Evolutionary conservation across 2,797 vertebrate species (phyloP).

Genomic region (Oceanodroma leucorhoa): DNA sequence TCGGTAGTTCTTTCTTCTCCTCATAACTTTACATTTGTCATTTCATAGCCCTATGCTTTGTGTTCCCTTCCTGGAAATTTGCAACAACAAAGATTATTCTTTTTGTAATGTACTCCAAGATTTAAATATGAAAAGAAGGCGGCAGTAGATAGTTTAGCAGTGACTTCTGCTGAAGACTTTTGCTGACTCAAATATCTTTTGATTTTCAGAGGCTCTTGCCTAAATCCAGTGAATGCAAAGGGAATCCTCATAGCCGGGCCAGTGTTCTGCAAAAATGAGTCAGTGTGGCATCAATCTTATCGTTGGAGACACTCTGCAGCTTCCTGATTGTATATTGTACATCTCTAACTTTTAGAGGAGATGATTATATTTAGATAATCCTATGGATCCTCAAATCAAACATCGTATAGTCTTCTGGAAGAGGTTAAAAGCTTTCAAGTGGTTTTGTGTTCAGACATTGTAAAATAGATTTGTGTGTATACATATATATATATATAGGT

Average conservation of each 20-base stretch:
- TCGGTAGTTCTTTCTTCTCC: neutral
- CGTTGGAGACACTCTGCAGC: neutral
- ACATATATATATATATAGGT: neutral
- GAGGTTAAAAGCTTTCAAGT: neutral
- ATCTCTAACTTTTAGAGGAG: neutral
- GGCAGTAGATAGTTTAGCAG: neutral
- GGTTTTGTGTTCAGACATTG: neutral
- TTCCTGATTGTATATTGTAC: neutral
- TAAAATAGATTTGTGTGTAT: neutral
- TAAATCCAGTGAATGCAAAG: neutral
- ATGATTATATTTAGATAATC: neutral
- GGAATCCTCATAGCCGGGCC: neutral
- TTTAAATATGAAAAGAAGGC: neutral
- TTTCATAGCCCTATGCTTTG: neutral
- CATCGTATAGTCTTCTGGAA: neutral
- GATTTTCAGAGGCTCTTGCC: neutral
- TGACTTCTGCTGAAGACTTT: neutral
- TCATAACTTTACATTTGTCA: neutral
- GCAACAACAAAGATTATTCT: neutral
- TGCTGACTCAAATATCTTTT: neutral
- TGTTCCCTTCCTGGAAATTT: neutral
- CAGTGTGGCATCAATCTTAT: neutral
- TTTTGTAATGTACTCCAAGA: neutral
- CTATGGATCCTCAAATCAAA: neutral
- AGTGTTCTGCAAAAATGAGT: neutral